Conservation (phyloP, 2,797 vertebrate genomes). For the Paratrypauchen microcephalus region DNA sequence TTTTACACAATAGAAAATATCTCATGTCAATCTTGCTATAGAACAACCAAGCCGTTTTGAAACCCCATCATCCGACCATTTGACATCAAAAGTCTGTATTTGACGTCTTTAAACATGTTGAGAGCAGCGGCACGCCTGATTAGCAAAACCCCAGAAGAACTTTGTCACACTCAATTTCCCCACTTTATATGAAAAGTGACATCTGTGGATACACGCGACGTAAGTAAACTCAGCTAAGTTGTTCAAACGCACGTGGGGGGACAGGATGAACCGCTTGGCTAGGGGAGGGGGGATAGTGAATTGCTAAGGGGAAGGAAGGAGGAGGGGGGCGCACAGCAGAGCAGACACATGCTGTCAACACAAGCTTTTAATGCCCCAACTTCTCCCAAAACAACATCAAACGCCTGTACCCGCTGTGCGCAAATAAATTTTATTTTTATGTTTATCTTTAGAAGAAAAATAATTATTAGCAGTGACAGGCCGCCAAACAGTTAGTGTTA, state of each 20-base stretch:
- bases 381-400: constrained; percentile 57
- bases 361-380: constrained; percentile 53
- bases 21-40: constrained; percentile 1
- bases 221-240: constrained; percentile 41
- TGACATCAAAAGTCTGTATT: constrained; percentile 27
- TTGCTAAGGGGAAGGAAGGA: constrained; percentile 42
- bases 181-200: constrained; percentile 57
- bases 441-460: constrained; percentile 27
- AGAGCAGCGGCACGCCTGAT: constrained; percentile 50
- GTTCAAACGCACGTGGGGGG: constrained; percentile 49
- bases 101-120: constrained; percentile 33
- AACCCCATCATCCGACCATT: constrained; percentile 33
- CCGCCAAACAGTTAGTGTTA: constrained; percentile 11
- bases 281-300: constrained; percentile 31
- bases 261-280: constrained; percentile 17
- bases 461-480: constrained; percentile 29
- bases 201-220: constrained; percentile 60
- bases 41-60: constrained; percentile 31
- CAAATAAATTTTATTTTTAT: constrained; percentile 42
- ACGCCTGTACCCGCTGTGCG: constrained; percentile 26
- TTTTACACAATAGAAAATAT: no score
- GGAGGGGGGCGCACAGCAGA: constrained; percentile 34
- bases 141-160: constrained; percentile 44
- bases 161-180: constrained; percentile 49
- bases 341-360: constrained; percentile 46